phyloP scores from a whole-genome alignment of 1,140 invertebrate species.

The Dufourea novaeangliae region DNA sequence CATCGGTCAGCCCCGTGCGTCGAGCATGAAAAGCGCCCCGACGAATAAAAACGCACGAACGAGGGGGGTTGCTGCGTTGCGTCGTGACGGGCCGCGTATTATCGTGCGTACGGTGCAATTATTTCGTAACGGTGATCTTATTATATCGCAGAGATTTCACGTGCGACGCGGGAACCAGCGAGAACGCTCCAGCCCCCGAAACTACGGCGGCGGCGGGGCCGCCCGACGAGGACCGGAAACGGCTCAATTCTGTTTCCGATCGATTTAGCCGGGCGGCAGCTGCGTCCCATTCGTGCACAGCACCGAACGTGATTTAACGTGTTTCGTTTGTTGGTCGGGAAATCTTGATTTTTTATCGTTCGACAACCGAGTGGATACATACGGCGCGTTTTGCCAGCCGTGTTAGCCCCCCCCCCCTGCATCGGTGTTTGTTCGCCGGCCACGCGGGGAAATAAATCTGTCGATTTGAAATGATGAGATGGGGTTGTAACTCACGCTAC shows the following conservation, averaged over 20 bases:
- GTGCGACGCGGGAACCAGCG: slow-evolving; percentile 8
- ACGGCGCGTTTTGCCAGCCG: slow-evolving; percentile 18
- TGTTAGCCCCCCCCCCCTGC: too few species aligned
- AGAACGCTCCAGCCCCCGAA: too few species aligned
- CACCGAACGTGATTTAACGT: slow-evolving; percentile 18
- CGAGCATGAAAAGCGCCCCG: slow-evolving; percentile 13
- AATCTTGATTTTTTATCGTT: slow-evolving; percentile 41
- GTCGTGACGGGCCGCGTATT: slow-evolving; percentile 1
- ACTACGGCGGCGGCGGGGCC: background rate
- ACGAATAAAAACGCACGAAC: background rate
- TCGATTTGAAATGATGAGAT: slow-evolving; percentile 21
- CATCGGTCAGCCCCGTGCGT: slow-evolving; percentile 25
- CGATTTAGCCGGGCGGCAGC: slow-evolving; percentile 37
- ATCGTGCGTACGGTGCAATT: slow-evolving; percentile 21
- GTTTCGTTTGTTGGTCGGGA: slow-evolving; percentile 1
- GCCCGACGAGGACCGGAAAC: slow-evolving; percentile 18
- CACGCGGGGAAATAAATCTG: slow-evolving; percentile 39
- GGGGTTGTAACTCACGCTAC: background rate
- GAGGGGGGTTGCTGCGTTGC: background rate
- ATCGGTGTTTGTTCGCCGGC: slow-evolving; percentile 20
- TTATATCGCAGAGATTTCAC: slow-evolving; percentile 27
- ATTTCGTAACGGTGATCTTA: slow-evolving; percentile 52
- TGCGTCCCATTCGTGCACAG: slow-evolving; percentile 8
- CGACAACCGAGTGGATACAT: background rate
- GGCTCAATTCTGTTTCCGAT: slow-evolving; percentile 39